phyloP scores from a whole-genome alignment of 2,888 invertebrate genomes.

The Sesia bembeciformis region DNA sequence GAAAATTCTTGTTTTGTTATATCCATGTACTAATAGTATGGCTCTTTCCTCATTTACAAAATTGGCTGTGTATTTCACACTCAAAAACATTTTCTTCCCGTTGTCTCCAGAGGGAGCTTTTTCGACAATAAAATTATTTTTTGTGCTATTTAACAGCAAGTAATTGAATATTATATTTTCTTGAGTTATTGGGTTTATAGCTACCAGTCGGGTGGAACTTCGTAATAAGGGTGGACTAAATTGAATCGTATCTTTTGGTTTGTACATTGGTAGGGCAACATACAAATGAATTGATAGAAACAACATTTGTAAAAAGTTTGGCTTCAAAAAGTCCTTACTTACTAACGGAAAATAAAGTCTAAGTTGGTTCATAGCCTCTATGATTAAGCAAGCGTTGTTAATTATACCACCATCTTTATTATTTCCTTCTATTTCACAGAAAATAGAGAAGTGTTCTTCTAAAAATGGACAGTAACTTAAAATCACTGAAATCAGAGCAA shows the following conservation, averaged over 20 bases:
- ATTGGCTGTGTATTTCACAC: conserved; percentile 51
- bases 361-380: conserved; percentile 69
- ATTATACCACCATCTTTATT: conserved; percentile 46
- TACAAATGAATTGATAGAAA: conserved; percentile 74
- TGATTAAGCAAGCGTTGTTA: conserved; percentile 74
- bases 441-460: conserved; percentile 45
- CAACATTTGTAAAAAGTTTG: conserved; percentile 73
- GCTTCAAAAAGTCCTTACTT: conserved; percentile 65
- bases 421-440: conserved; percentile 52
- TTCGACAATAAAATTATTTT: conserved; percentile 49
- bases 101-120: conserved; percentile 41
- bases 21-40: conserved; percentile 52
- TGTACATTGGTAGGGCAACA: conserved; percentile 68
- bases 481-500: conserved; percentile 71
- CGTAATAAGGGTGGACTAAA: conserved; percentile 62
- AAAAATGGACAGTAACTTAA: conserved; percentile 76
- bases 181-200: conserved; percentile 50
- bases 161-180: conserved; percentile 46
- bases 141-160: conserved; percentile 40
- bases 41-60: conserved; percentile 42
- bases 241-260: conserved; percentile 47
- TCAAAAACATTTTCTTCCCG: conserved; percentile 48
- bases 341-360: conserved; percentile 70
- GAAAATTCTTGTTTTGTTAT: conserved; percentile 61
- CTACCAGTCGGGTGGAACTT: conserved; percentile 45